These are phyloP conservation scores for Labroides dimidiatus DNA, from an alignment of 2,797 vertebrate genomes.

Conservation along the genomic window DNA sequence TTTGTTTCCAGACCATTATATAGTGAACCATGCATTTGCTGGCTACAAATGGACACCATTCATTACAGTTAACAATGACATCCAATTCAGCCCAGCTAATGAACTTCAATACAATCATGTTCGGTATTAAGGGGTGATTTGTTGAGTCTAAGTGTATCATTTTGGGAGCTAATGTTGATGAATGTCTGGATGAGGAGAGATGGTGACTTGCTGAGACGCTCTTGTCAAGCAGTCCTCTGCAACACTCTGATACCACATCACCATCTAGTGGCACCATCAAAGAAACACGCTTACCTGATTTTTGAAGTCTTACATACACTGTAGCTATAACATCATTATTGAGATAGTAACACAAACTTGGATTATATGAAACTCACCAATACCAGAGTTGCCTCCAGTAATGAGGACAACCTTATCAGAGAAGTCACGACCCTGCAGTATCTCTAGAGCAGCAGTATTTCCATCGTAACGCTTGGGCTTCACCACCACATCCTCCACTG, in stretches of 20 bases:
- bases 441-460: conserved; percentile 93
- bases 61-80: conserved; percentile 85
- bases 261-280: conserved; percentile 69
- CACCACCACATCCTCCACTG: conserved; percentile 91
- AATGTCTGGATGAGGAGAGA: conserved; percentile 68
- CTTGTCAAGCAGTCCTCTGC: conserved; percentile 2
- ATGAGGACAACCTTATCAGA: conserved; percentile 91
- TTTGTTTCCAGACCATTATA: conserved; percentile 81
- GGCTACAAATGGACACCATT: conserved; percentile 78
- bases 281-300: conserved; percentile 38
- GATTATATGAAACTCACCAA: conserved; percentile 86
- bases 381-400: conserved; percentile 93
- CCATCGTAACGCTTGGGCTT: conserved; percentile 94
- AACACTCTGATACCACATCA: conserved; percentile 49
- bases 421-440: conserved; percentile 93
- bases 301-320: background rate
- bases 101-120: conserved; percentile 83
- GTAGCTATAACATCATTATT: background rate
- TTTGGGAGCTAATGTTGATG: conserved; percentile 80
- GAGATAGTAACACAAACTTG: background rate
- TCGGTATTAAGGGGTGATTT: conserved; percentile 82
- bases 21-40: conserved; percentile 75
- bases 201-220: conserved; percentile 25
- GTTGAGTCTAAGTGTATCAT: conserved; percentile 80
- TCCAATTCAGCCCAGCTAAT: conserved; percentile 81